phyloP scores from a whole-genome alignment of 2,888 invertebrate genomes.

The Drosophila multiciliata region DNA sequence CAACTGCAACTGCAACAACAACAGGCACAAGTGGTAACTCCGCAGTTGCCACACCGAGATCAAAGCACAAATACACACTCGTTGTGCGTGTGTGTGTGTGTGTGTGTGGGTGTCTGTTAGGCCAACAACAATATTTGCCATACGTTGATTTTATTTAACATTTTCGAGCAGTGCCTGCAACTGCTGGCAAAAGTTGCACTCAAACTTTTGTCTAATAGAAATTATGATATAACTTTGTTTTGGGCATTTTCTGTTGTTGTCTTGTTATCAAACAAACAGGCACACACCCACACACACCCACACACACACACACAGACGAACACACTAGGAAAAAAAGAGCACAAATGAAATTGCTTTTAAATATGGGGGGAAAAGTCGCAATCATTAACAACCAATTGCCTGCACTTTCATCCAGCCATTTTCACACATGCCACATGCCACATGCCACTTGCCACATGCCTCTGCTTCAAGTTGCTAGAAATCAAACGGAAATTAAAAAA shows the following conservation, averaged over 20 bases:
- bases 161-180: conserved; percentile 35
- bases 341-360: conserved; percentile 66
- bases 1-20: conserved; percentile 25
- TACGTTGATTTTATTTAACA: conserved; percentile 57
- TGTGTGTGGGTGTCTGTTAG: conserved; percentile 26
- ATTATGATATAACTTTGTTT: conserved; percentile 72
- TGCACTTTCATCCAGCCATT: neutral
- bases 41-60: conserved; percentile 17
- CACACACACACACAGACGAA: neutral
- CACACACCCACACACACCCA: conserved; percentile 11
- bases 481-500: conserved; percentile 74
- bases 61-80: conserved; percentile 3
- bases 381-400: conserved; percentile 55
- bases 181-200: conserved; percentile 46
- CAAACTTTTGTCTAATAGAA: conserved; percentile 63
- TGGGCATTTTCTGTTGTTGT: conserved; percentile 55
- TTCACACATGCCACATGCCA: neutral
- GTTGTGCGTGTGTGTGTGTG: conserved; percentile 3
- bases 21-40: conserved; percentile 20
- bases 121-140: conserved; percentile 51
- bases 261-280: conserved; percentile 36
- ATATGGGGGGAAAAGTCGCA: conserved; percentile 53
- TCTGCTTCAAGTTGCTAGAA: conserved; percentile 39
- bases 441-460: no score
- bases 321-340: conserved; percentile 1